Conservation (phyloP, 2,888 invertebrate species). For the Hololepta plana region DNA sequence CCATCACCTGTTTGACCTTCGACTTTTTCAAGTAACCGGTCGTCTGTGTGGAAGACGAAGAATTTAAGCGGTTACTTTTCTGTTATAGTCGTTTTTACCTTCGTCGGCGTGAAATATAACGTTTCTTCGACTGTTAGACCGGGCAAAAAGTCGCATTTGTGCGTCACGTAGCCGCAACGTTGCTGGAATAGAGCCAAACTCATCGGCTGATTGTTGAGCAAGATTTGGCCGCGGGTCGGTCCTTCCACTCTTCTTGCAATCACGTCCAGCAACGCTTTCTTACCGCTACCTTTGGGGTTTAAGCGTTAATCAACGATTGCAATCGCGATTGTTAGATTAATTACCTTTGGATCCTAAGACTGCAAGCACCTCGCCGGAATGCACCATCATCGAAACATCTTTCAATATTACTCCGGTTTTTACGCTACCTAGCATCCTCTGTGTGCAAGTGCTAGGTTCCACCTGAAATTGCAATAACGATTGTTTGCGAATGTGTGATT, state of each 20-base stretch:
- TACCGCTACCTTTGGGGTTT: conserved; percentile 83
- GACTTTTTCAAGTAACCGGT: conserved; percentile 61
- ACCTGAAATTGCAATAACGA: conserved; percentile 34
- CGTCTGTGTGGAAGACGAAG: conserved; percentile 31
- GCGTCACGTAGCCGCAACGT: conserved; percentile 76
- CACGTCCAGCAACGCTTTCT: conserved; percentile 84
- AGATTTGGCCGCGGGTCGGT: conserved; percentile 72
- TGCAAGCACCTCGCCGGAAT: conserved; percentile 85
- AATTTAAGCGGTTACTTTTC: neutral
- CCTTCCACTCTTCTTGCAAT: conserved; percentile 67
- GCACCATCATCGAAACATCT: conserved; percentile 80
- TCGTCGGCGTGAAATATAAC: conserved; percentile 59
- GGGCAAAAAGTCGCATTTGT: conserved; percentile 67
- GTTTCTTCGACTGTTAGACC: conserved; percentile 81
- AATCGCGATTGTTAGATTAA: no score
- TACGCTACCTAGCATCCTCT: conserved; percentile 55
- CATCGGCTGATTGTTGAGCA: conserved; percentile 73
- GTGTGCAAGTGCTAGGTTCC: conserved; percentile 61
- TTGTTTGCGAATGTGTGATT: no score
- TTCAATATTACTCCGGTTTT: conserved; percentile 77
- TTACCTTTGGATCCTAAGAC: conserved; percentile 82
- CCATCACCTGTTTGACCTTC: conserved; percentile 81
- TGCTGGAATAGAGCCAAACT: conserved; percentile 67
- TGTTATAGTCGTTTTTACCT: conserved; percentile 28
- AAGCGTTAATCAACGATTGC: no score